Conservation (phyloP, 2,797 vertebrate species). For the Poecilia gillii region DNA sequence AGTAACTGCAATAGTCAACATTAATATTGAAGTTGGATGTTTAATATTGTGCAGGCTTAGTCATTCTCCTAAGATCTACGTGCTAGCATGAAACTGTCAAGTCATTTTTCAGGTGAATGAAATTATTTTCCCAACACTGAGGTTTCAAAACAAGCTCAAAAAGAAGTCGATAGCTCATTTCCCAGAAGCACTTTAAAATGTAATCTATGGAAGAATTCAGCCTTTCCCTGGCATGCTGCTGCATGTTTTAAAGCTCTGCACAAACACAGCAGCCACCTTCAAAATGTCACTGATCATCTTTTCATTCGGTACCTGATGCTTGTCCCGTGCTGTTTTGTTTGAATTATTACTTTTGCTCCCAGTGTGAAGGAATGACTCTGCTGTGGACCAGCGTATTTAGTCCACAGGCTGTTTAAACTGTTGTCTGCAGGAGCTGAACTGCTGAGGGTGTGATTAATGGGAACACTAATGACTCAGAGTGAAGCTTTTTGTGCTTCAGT, state of each 20-base stretch:
- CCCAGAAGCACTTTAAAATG: constrained; percentile 37
- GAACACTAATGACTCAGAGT: constrained; percentile 40
- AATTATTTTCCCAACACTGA: constrained; percentile 4
- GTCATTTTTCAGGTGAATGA: constrained; percentile 6
- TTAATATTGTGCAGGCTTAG: not conserved
- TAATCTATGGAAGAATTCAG: constrained; percentile 10
- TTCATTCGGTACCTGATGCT: constrained; percentile 8
- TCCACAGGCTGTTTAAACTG: constrained; percentile 27
- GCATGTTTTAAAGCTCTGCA: constrained; percentile 7
- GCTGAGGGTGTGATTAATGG: constrained; percentile 33
- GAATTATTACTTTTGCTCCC: constrained; percentile 4
- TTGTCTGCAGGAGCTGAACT: constrained; percentile 19
- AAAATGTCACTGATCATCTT: constrained; percentile 39
- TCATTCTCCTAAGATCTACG: not conserved
- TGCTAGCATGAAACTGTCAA: not conserved
- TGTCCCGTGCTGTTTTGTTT: constrained; percentile 1
- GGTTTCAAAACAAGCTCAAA: not conserved
- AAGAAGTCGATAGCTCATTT: constrained; percentile 33
- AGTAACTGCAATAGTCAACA: not conserved
- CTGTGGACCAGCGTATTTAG: constrained; percentile 17
- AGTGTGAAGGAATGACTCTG: constrained; percentile 5
- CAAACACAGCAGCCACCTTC: constrained; percentile 1
- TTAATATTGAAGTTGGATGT: not conserved
- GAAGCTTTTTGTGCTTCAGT: constrained; percentile 36
- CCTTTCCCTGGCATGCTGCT: constrained; percentile 11